phyloP scores from a whole-genome alignment of 1,140 invertebrate species.

The Drosophila oshimai region DNA sequence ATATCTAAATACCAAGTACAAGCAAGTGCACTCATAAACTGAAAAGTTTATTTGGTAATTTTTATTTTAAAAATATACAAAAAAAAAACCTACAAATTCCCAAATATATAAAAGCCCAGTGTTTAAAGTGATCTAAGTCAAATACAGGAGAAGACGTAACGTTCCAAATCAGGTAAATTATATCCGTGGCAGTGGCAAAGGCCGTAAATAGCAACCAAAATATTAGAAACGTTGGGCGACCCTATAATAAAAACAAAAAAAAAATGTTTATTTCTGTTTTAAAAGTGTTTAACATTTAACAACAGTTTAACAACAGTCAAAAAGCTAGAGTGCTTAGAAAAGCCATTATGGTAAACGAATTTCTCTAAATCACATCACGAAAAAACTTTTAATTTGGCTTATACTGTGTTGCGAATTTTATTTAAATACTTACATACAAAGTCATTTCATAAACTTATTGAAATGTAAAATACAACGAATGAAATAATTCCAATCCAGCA shows the following conservation, averaged over 20 bases:
- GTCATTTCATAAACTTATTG: neutral
- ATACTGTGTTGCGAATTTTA: no score
- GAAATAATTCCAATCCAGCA: slow-evolving; percentile 32
- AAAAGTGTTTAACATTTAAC: slow-evolving; percentile 20
- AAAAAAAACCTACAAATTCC: slow-evolving; percentile 25
- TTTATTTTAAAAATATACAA: neutral
- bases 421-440: neutral
- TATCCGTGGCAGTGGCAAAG: slow-evolving; percentile 18
- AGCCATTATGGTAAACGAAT: slow-evolving; percentile 2
- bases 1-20: slow-evolving; percentile 42
- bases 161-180: slow-evolving; percentile 20
- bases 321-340: slow-evolving; percentile 20
- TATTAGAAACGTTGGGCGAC: neutral
- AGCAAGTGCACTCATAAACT: slow-evolving; percentile 35
- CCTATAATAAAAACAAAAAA: neutral
- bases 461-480: slow-evolving; percentile 31
- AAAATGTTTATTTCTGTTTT: neutral
- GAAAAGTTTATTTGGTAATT: neutral
- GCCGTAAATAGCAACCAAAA: slow-evolving; percentile 40
- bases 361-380: neutral
- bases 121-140: neutral
- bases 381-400: no score
- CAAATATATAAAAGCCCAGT: slow-evolving; percentile 30
- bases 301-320: slow-evolving; percentile 21
- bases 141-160: neutral